These are phyloP conservation scores for Halictus rubicundus DNA, from an alignment of 1,140 invertebrate genomes.

Conservation along the genomic window DNA sequence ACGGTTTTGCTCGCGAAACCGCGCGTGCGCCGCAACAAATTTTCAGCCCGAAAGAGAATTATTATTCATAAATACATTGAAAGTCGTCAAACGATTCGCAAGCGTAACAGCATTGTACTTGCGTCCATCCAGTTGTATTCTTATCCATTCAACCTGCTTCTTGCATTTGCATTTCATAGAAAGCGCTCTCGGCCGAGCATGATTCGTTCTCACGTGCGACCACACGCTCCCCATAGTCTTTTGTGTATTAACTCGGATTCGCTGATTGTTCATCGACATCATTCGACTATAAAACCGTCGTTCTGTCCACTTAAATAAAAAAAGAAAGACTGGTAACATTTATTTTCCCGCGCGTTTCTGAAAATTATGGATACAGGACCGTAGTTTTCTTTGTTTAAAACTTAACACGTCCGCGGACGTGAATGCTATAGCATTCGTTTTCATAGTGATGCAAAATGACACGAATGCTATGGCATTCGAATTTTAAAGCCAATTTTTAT, in stretches of 20 bases:
- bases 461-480: no score
- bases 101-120: neutral
- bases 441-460: no score
- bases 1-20: neutral
- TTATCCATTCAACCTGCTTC: neutral
- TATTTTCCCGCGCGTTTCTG: no score
- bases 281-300: neutral
- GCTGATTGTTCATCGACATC: neutral
- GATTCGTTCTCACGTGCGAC: neutral
- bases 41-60: constrained; percentile 1
- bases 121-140: neutral
- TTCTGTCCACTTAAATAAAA: no score
- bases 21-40: constrained; percentile 14
- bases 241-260: neutral
- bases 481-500: no score
- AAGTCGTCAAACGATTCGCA: constrained; percentile 18
- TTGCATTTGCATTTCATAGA: constrained; percentile 8
- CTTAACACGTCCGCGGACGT: no score
- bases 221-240: neutral
- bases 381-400: no score
- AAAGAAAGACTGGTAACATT: no score
- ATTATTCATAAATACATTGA: constrained; percentile 20
- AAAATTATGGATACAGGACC: no score
- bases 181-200: neutral
- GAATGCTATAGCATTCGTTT: no score